phyloP scores from a whole-genome alignment of 2,888 invertebrate species.

The Aleiodes leptofemur region DNA sequence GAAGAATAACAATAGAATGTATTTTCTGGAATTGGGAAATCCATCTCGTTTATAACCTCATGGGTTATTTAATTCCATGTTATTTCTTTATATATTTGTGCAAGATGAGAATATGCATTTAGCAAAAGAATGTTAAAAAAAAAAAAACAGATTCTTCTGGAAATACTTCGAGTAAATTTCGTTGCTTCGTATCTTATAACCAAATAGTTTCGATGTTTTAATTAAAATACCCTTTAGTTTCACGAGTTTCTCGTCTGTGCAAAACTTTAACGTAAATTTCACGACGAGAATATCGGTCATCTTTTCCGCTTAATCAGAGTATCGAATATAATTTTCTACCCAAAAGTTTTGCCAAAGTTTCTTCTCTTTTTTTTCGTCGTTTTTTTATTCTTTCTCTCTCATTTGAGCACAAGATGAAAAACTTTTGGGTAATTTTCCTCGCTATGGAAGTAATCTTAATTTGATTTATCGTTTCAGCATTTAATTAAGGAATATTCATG shows the following conservation, averaged over 20 bases:
- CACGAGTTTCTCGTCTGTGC: background rate
- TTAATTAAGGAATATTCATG: constrained; percentile 36
- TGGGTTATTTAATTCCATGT: no score
- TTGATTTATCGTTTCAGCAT: constrained; percentile 28
- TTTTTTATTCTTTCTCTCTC: background rate
- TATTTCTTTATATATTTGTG: no score
- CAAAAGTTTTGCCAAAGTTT: background rate
- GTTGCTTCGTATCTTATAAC: background rate
- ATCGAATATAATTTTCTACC: constrained; percentile 30
- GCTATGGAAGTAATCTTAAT: constrained; percentile 4
- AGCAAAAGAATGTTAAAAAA: background rate
- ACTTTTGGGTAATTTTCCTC: constrained; percentile 3
- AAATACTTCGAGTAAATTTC: constrained; percentile 16
- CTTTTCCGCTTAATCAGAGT: constrained; percentile 35
- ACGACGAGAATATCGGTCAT: constrained; percentile 24
- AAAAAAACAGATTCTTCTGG: background rate
- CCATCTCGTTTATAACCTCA: no score
- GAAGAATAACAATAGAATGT: no score
- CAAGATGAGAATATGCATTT: background rate
- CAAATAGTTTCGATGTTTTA: constrained; percentile 22
- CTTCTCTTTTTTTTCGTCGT: no score
- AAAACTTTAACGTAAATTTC: constrained; percentile 22
- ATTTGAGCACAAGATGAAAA: constrained; percentile 1
- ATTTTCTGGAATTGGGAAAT: no score
- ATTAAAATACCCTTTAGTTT: constrained; percentile 13